phyloP scores from a whole-genome alignment of 2,888 invertebrate species.

The Drosophila antonietae region DNA sequence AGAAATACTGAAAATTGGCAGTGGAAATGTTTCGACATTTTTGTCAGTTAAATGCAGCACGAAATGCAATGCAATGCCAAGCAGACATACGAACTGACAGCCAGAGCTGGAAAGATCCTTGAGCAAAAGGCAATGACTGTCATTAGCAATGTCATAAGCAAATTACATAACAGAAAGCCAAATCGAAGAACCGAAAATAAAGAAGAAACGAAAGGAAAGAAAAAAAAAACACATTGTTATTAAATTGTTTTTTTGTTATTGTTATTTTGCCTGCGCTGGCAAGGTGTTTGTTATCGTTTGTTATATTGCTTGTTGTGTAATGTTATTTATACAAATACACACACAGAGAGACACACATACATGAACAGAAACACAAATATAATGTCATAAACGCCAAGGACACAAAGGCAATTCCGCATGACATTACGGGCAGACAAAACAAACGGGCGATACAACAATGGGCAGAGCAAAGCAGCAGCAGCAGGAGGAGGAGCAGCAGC shows the following conservation, averaged over 20 bases:
- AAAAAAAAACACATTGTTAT: constrained; percentile 54
- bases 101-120: constrained; percentile 2
- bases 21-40: constrained; percentile 41
- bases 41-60: constrained; percentile 32
- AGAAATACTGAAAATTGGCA: constrained; percentile 42
- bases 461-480: constrained; percentile 2
- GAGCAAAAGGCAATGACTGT: constrained; percentile 34
- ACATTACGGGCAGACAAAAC: constrained; percentile 75
- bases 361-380: constrained; percentile 63
- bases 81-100: constrained; percentile 25
- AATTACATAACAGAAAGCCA: constrained; percentile 58
- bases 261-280: constrained; percentile 24
- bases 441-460: constrained; percentile 62
- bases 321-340: constrained; percentile 69
- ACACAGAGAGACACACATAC: constrained; percentile 26
- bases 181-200: constrained; percentile 46
- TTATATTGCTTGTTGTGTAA: constrained; percentile 79
- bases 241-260: constrained; percentile 55
- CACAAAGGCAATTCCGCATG: constrained; percentile 76
- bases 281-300: constrained; percentile 80
- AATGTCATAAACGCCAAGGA: constrained; percentile 77
- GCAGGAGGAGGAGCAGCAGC: neutral
- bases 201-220: no score
- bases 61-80: constrained; percentile 41
- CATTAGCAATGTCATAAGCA: constrained; percentile 64